Evolutionary conservation across 2,888 invertebrate species (phyloP).

Genomic region (Nudaria mundana): DNA sequence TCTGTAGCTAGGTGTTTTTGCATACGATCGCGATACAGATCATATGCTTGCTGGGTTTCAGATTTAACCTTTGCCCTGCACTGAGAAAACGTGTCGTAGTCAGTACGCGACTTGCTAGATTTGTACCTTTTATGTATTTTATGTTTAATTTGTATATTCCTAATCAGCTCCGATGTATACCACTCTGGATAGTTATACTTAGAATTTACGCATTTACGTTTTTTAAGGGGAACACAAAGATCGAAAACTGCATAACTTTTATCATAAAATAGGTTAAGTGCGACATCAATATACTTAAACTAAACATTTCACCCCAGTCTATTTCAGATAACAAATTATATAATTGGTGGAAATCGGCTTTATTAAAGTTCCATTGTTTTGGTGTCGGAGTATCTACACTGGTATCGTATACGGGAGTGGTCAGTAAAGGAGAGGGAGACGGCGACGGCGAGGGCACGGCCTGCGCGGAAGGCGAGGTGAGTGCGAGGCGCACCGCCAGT

Average conservation of each 20-base stretch:
- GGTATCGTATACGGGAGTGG: not conserved
- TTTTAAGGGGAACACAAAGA: too few relatives aligned
- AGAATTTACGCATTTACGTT: not conserved
- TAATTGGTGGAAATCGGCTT: slow-evolving; percentile 2
- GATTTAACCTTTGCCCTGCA: too few relatives aligned
- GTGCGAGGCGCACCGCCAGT: not conserved
- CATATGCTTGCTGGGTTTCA: too few relatives aligned
- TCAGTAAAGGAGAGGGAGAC: not conserved
- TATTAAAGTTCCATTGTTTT: slow-evolving; percentile 7
- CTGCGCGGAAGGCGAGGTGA: too few relatives aligned
- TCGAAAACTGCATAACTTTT: not conserved
- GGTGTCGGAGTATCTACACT: not conserved
- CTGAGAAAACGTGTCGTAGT: too few relatives aligned
- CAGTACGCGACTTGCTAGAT: not conserved
- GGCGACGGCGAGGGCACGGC: not conserved
- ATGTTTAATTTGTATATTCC: not conserved
- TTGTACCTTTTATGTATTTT: not conserved
- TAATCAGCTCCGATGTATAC: not conserved
- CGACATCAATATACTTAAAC: not conserved
- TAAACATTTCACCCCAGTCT: slow-evolving; percentile 3
- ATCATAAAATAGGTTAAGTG: not conserved
- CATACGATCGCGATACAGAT: too few relatives aligned
- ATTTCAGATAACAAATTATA: not conserved
- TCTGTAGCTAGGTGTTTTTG: too few relatives aligned
- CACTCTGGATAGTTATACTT: not conserved